Percentiles rank a stretch among this genome's conserved stretches.
Conservation (phyloP, 2,888 invertebrate genomes). For the Spodoptera picta region DNA sequence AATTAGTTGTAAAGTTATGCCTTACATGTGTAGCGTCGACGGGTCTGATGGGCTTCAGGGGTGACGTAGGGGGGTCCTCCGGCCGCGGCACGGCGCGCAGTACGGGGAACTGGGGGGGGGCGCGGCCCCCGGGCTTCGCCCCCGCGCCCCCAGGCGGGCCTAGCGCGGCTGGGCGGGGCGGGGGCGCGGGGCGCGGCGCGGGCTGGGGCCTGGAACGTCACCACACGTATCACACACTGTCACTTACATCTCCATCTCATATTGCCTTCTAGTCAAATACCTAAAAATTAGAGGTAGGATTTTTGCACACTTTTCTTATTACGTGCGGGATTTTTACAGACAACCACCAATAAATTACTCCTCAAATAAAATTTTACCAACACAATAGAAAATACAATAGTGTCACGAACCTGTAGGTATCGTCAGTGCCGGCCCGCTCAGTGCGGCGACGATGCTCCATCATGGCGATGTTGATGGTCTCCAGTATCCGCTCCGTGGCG, state of each 20-base stretch:
- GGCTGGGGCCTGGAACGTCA: conserved; percentile 24
- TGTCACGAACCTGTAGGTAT: neutral
- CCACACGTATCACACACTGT: neutral
- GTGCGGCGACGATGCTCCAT: conserved; percentile 66
- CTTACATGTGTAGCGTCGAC: conserved; percentile 59
- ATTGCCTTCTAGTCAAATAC: no score
- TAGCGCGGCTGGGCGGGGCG: conserved; percentile 50
- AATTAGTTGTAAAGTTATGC: neutral
- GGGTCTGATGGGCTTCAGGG: conserved; percentile 59
- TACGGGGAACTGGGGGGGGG: conserved; percentile 56
- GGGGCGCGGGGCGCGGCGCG: conserved; percentile 31
- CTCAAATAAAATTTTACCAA: no score
- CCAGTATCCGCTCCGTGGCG: conserved; percentile 62
- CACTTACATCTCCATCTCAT: no score
- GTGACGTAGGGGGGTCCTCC: conserved; percentile 53
- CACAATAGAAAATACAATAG: no score
- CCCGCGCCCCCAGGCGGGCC: no score
- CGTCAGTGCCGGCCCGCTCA: conserved; percentile 19
- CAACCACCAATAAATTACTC: no score
- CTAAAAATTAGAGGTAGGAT: no score
- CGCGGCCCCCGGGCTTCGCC: conserved; percentile 40
- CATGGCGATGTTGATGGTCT: conserved; percentile 75
- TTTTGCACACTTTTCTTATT: no score
- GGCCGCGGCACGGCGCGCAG: conserved; percentile 62
- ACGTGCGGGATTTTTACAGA: no score